Percentiles rank a stretch among this genome's conserved stretches.
Evolutionary conservation across 2,888 invertebrate genomes (phyloP).

Genomic region (Apamea anceps): DNA sequence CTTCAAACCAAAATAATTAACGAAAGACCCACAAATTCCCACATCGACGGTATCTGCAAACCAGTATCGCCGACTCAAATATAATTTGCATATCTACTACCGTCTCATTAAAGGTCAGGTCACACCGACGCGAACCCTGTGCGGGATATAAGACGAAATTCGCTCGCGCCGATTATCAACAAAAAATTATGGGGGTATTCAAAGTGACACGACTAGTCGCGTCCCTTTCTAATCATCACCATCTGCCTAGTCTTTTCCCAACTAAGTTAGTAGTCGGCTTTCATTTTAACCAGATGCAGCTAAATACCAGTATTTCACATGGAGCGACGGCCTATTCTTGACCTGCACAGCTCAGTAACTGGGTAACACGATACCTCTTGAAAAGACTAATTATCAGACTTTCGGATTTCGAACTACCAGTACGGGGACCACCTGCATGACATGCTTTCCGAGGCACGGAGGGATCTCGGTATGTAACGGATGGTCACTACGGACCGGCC

Average conservation of each 20-base stretch:
- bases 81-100: conserved; percentile 28
- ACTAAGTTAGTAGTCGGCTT: not conserved
- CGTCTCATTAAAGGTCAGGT: not conserved
- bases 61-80: conserved; percentile 5
- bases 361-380: not conserved
- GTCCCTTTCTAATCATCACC: not conserved
- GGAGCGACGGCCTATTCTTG: not conserved
- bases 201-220: too few species aligned
- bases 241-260: not conserved
- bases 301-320: not conserved
- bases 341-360: not conserved
- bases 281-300: not conserved
- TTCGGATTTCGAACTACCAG: not conserved
- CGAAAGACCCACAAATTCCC: not conserved
- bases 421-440: too few species aligned
- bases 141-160: not conserved
- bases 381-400: not conserved
- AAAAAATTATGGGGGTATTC: not conserved
- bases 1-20: conserved; percentile 2
- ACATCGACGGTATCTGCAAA: conserved; percentile 4
- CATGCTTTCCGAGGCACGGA: too few species aligned
- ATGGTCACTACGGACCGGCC: not conserved
- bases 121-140: not conserved
- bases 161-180: not conserved
- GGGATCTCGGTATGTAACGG: not conserved